phyloP scores from a whole-genome alignment of 1,140 invertebrate species.

The Cherax destructor region DNA sequence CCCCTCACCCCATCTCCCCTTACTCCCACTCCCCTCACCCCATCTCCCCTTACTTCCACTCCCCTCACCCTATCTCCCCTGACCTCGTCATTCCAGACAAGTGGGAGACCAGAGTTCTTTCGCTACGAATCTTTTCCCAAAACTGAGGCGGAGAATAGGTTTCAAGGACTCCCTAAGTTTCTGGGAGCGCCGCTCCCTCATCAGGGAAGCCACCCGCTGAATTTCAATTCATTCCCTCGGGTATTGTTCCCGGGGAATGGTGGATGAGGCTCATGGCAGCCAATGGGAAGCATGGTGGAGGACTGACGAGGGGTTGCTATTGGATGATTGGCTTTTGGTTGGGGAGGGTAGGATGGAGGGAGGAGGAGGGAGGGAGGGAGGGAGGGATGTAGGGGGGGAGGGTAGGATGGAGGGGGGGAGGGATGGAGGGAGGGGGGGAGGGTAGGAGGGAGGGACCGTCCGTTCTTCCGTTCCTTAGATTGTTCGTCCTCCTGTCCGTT shows the following conservation, averaged over 20 bases:
- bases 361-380: background rate
- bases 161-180: slow-evolving; percentile 60
- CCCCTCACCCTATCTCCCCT: background rate
- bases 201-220: slow-evolving; percentile 34
- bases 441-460: too few species aligned
- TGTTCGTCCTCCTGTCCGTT: too few species aligned
- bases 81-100: slow-evolving; percentile 45
- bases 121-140: slow-evolving; percentile 57
- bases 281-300: slow-evolving; percentile 27
- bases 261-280: slow-evolving; percentile 19
- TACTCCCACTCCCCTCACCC: background rate
- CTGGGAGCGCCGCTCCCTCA: slow-evolving; percentile 52
- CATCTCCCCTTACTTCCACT: background rate
- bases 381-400: too few species aligned
- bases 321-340: slow-evolving; percentile 22
- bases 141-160: slow-evolving; percentile 59
- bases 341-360: background rate
- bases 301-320: slow-evolving; percentile 27
- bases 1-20: background rate
- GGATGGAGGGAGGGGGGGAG: too few species aligned
- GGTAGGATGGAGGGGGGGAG: too few species aligned
- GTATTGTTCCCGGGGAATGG: slow-evolving; percentile 30
- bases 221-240: slow-evolving; percentile 50
- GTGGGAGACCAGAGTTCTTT: slow-evolving; percentile 52
- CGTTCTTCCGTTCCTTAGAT: too few species aligned